Conservation (phyloP, 2,888 invertebrate genomes). For the Belgica antarctica region DNA sequence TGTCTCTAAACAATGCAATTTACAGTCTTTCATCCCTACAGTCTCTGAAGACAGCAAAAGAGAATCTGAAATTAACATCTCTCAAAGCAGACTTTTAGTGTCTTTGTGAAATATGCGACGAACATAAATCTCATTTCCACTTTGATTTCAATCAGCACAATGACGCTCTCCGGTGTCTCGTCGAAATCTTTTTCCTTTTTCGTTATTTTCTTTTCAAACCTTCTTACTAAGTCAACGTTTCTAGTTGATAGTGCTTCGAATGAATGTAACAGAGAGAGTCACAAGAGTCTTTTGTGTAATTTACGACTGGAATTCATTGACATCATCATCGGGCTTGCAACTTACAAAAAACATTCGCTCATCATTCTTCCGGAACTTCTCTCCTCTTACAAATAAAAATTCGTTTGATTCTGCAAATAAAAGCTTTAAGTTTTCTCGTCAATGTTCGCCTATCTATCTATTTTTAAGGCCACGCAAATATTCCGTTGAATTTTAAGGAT, state of each 20-base stretch:
- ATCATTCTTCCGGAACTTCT: background rate
- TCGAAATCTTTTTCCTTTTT: too few relatives aligned
- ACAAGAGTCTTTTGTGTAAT: slow-evolving; percentile 38
- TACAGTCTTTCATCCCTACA: too few relatives aligned
- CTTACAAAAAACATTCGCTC: background rate
- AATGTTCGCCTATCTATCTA: too few relatives aligned
- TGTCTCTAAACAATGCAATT: too few relatives aligned
- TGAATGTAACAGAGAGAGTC: background rate
- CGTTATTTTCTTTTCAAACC: too few relatives aligned
- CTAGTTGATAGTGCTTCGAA: slow-evolving; percentile 3
- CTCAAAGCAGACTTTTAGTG: background rate
- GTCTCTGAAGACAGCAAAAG: background rate
- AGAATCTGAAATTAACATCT: slow-evolving; percentile 20
- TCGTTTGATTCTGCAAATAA: too few relatives aligned
- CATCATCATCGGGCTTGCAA: background rate
- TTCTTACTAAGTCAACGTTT: slow-evolving; percentile 39
- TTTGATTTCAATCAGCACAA: slow-evolving; percentile 33
- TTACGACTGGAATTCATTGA: slow-evolving; percentile 40
- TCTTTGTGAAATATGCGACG: background rate
- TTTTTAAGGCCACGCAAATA: too few relatives aligned
- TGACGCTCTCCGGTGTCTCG: background rate
- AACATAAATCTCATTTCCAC: slow-evolving; percentile 7
- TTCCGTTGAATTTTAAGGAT: background rate
- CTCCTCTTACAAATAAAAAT: too few relatives aligned
- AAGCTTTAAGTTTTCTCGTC: too few relatives aligned